These are phyloP conservation scores for Drosophila gaucha DNA, from an alignment of 2,888 invertebrate species.

Conservation along the genomic window DNA sequence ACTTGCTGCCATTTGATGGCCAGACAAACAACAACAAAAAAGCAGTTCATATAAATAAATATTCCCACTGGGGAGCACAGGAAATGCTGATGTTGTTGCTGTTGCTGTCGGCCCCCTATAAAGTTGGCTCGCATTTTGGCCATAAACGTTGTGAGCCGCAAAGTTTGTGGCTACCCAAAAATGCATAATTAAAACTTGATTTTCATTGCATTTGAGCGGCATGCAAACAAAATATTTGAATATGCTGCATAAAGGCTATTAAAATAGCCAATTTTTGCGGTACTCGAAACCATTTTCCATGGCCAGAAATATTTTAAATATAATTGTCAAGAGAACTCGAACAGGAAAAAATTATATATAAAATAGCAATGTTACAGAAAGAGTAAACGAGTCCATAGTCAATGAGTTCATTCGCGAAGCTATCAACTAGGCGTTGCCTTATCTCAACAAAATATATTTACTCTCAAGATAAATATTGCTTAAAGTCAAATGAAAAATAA, in stretches of 20 bases:
- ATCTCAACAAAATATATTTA: background rate
- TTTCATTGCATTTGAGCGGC: conserved; percentile 38
- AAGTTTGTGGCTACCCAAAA: conserved; percentile 33
- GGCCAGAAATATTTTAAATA: no score
- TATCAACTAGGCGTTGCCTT: no score
- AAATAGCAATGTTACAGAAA: background rate
- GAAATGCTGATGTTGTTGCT: conserved; percentile 10
- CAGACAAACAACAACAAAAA: conserved; percentile 15
- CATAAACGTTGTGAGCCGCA: conserved; percentile 17
- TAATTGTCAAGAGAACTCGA: no score
- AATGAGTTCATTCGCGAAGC: no score
- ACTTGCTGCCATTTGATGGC: conserved; percentile 1
- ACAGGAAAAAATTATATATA: background rate
- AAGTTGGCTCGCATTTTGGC: conserved; percentile 41
- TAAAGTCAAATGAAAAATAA: no score
- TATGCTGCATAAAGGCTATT: conserved; percentile 10
- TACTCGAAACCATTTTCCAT: conserved; percentile 20
- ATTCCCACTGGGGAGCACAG: conserved; percentile 33
- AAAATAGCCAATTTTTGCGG: conserved; percentile 27
- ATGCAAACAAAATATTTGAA: conserved; percentile 23
- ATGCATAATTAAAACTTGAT: conserved; percentile 52
- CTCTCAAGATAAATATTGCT: no score
- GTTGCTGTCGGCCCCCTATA: conserved; percentile 8
- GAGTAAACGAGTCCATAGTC: no score
- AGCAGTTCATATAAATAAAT: conserved; percentile 33